Percentiles rank a stretch among this genome's conserved stretches.
Conservation (phyloP, 2,888 invertebrate genomes). For the Thysanoteuthis rhombus region DNA sequence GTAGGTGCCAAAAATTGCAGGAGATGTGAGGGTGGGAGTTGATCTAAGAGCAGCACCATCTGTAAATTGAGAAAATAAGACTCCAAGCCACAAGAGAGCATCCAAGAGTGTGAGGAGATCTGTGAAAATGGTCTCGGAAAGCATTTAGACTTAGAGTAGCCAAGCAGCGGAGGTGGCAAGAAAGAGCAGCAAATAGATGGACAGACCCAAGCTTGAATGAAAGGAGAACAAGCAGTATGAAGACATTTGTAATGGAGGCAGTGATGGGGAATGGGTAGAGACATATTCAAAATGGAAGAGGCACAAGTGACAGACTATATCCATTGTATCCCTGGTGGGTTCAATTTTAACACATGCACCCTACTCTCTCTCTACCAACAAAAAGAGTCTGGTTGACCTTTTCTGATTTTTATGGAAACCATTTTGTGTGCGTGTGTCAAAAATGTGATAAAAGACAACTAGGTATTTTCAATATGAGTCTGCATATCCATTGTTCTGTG, state of each 20-base stretch:
- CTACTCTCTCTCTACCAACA: background rate
- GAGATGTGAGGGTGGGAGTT: background rate
- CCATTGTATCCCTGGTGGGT: background rate
- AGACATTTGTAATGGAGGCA: background rate
- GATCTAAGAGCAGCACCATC: background rate
- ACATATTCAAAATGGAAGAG: background rate
- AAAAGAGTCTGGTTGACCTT: background rate
- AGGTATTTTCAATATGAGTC: background rate
- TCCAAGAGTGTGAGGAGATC: background rate
- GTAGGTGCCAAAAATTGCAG: slow-evolving; percentile 12
- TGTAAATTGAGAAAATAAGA: background rate
- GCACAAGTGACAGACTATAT: background rate
- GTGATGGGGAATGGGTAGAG: background rate
- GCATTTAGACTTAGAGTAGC: background rate
- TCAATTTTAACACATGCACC: background rate
- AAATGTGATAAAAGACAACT: background rate
- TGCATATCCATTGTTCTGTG: background rate
- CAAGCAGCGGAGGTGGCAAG: background rate
- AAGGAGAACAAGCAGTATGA: background rate
- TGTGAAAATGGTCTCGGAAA: slow-evolving; percentile 12
- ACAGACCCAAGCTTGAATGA: background rate
- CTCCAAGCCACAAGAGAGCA: background rate
- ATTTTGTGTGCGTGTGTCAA: background rate
- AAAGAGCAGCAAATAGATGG: background rate
- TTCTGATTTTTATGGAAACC: background rate